Percentiles rank a stretch among this genome's conserved stretches.
Conservation (phyloP, 2,797 vertebrate genomes). For the Margarornis squamiger region DNA sequence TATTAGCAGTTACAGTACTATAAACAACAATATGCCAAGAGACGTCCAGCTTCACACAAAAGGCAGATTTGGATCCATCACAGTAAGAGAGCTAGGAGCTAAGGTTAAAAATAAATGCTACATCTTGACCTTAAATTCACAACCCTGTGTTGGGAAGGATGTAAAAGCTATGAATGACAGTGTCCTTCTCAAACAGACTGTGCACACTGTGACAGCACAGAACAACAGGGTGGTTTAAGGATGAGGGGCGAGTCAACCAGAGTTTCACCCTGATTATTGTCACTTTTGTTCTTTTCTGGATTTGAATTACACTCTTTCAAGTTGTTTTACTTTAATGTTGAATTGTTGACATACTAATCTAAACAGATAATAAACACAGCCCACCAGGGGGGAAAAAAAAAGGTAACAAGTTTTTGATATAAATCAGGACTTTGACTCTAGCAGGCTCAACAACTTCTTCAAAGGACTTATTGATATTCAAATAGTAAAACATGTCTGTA, state of each 20-base stretch:
- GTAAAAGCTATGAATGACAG: not conserved
- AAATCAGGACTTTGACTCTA: conserved; percentile 18
- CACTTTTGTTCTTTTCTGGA: not conserved
- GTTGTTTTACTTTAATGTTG: conserved; percentile 15
- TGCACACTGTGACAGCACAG: not conserved
- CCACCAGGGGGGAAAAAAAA: not conserved
- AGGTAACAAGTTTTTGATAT: not conserved
- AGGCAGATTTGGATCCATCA: not conserved
- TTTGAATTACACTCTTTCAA: conserved; percentile 35
- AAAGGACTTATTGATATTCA: conserved; percentile 53
- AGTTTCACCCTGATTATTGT: not conserved
- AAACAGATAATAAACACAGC: conserved; percentile 10
- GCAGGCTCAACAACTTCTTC: conserved; percentile 39
- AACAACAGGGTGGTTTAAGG: not conserved
- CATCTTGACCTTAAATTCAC: not conserved
- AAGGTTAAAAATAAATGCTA: not conserved
- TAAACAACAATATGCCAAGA: not conserved
- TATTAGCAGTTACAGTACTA: not conserved
- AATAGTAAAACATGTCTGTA: conserved; percentile 27
- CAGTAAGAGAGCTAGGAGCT: not conserved
- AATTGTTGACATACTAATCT: not conserved
- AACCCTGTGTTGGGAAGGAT: not conserved
- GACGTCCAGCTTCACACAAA: not conserved
- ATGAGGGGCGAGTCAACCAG: not conserved
- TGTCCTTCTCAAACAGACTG: not conserved